Percentiles rank a stretch among this genome's conserved stretches.
Evolutionary conservation across 2,797 vertebrate species (phyloP).

Genomic region (Argentina silus): DNA sequence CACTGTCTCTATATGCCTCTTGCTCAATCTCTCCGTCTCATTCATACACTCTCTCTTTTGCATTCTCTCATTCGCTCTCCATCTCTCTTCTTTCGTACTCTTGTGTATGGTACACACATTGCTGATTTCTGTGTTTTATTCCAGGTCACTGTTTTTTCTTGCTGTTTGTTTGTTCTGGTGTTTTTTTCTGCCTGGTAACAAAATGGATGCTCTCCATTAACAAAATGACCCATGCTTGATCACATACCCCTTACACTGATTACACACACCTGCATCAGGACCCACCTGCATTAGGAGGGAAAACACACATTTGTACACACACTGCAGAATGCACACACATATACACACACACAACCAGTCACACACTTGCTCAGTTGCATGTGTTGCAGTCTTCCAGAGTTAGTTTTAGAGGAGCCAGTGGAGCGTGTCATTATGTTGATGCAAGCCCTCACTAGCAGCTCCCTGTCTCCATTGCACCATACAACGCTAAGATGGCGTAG

Average conservation of each 20-base stretch:
- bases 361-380: slow-evolving; percentile 7
- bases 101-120: slow-evolving; percentile 28
- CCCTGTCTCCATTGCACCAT: neutral
- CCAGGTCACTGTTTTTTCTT: neutral
- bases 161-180: slow-evolving; percentile 8
- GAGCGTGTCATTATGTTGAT: neutral
- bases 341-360: slow-evolving; percentile 12
- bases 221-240: slow-evolving; percentile 41
- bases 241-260: slow-evolving; percentile 32
- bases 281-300: slow-evolving; percentile 9
- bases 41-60: slow-evolving; percentile 33
- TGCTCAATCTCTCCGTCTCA: neutral
- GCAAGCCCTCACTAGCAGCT: neutral
- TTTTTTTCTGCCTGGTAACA: slow-evolving; percentile 5
- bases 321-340: neutral
- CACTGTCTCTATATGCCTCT: slow-evolving; percentile 4
- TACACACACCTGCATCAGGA: slow-evolving; percentile 4
- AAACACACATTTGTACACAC: slow-evolving; percentile 20
- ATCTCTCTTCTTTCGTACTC: neutral
- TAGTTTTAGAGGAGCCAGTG: neutral
- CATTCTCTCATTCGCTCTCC: neutral
- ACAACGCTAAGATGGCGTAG: neutral
- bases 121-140: slow-evolving; percentile 19
- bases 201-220: slow-evolving; percentile 37
- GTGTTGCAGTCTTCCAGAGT: neutral